These are phyloP conservation scores for Rissa tridactyla DNA, from an alignment of 2,113 vertebrate genomes.

Conservation along the genomic window DNA sequence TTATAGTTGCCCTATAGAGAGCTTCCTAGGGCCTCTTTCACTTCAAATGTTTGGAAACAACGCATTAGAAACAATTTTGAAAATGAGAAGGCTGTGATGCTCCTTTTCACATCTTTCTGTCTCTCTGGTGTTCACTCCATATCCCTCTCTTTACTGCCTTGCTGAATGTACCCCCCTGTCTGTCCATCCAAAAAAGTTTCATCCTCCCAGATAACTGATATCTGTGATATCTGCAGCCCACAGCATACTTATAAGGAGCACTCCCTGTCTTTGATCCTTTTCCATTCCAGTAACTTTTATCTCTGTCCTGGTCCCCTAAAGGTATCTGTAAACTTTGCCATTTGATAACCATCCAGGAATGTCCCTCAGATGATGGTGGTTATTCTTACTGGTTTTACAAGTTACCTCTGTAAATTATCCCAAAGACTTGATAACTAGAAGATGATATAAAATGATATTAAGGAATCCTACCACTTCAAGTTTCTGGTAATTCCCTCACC, in stretches of 20 bases:
- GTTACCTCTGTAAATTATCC: neutral
- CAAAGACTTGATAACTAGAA: neutral
- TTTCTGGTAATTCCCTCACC: neutral
- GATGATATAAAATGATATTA: neutral
- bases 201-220: neutral
- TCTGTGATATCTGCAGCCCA: neutral
- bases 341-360: neutral
- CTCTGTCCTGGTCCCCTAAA: neutral
- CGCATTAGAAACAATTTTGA: neutral
- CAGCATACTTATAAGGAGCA: neutral
- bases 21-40: neutral
- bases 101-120: neutral
- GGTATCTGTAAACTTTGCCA: neutral
- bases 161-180: neutral
- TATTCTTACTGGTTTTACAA: neutral
- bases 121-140: neutral
- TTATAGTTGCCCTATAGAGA: neutral
- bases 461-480: neutral
- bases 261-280: neutral
- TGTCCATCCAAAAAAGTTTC: too few relatives aligned
- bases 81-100: neutral
- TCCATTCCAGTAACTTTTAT: neutral
- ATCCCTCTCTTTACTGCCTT: neutral
- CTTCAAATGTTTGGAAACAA: neutral
- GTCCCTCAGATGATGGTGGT: neutral